A percentile compares a stretch with the other conserved stretches of the same genome.
phyloP scores from a whole-genome alignment of 2,113 vertebrate species.

The Patagioenas fasciata region DNA sequence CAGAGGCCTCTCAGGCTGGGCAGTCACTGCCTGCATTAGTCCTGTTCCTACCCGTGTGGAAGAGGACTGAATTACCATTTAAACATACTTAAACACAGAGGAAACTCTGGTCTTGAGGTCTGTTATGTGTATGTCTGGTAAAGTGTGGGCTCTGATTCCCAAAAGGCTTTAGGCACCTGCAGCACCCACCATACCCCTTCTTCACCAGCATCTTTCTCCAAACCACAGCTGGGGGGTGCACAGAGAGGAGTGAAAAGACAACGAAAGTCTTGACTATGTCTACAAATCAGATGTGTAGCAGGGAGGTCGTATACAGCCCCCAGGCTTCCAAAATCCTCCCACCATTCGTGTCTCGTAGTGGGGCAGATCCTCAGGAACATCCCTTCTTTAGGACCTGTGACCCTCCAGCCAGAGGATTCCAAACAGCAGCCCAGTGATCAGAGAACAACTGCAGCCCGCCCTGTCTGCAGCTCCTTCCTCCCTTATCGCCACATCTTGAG shows the following conservation, averaged over 20 bases:
- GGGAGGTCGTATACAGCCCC: not conserved
- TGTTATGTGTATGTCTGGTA: not conserved
- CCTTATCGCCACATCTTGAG: not conserved
- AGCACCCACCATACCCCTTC: not conserved
- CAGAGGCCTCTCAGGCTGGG: not conserved
- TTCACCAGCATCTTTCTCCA: not conserved
- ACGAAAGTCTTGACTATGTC: rapidly evolving
- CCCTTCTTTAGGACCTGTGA: no score
- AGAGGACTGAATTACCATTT: not conserved
- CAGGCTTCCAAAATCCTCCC: not conserved
- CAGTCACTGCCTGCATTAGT: not conserved
- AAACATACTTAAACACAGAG: not conserved
- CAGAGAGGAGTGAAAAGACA: rapidly evolving
- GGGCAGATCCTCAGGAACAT: not conserved
- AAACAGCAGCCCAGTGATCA: not conserved
- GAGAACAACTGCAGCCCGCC: not conserved
- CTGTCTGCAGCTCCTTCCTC: not conserved
- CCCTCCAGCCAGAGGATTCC: not conserved
- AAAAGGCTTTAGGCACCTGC: not conserved
- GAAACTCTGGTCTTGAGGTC: not conserved
- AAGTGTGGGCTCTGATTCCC: rapidly evolving
- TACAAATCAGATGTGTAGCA: not conserved
- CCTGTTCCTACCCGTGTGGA: not conserved
- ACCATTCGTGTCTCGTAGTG: not conserved
- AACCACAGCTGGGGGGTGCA: not conserved